Evolutionary conservation across 2,888 invertebrate genomes (phyloP).

Genomic region (Drepanosiphum platanoidis): DNA sequence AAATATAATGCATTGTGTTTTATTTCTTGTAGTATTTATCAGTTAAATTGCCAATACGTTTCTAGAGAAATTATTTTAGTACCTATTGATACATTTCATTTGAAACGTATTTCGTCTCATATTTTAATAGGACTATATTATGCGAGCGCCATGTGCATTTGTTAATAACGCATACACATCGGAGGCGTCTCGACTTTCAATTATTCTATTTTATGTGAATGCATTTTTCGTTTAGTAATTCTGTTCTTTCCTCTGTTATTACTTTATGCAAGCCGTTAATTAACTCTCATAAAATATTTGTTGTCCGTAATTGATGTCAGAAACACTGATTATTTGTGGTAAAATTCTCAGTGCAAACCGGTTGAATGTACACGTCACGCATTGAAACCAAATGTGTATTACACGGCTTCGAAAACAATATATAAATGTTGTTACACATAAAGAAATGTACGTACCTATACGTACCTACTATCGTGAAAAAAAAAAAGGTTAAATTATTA

Average conservation of each 20-base stretch:
- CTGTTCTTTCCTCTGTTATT: background rate
- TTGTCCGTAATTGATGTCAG: constrained; percentile 13
- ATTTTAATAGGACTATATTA: background rate
- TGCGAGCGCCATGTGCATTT: background rate
- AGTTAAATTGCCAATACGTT: too few species aligned
- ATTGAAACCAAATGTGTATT: constrained; percentile 21
- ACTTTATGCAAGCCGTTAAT: background rate
- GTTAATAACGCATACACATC: background rate
- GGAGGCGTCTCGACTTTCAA: background rate
- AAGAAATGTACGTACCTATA: background rate
- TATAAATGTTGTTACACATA: constrained; percentile 22
- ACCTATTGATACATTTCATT: too few species aligned
- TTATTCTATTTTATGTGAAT: background rate
- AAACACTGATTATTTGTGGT: constrained; percentile 41
- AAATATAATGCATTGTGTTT: too few species aligned
- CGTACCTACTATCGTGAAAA: background rate
- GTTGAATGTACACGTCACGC: constrained; percentile 39
- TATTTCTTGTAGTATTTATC: too few species aligned
- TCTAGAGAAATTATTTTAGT: too few species aligned
- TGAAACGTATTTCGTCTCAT: too few species aligned
- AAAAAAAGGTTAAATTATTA: constrained; percentile 47
- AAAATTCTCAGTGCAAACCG: constrained; percentile 40
- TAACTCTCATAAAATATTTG: constrained; percentile 11
- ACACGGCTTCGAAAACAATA: constrained; percentile 37
- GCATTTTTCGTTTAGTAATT: background rate